A percentile compares a stretch with the other conserved stretches of the same genome.
Evolutionary conservation across 2,113 vertebrate genomes (phyloP).

Genomic region (Cervus canadensis): DNA sequence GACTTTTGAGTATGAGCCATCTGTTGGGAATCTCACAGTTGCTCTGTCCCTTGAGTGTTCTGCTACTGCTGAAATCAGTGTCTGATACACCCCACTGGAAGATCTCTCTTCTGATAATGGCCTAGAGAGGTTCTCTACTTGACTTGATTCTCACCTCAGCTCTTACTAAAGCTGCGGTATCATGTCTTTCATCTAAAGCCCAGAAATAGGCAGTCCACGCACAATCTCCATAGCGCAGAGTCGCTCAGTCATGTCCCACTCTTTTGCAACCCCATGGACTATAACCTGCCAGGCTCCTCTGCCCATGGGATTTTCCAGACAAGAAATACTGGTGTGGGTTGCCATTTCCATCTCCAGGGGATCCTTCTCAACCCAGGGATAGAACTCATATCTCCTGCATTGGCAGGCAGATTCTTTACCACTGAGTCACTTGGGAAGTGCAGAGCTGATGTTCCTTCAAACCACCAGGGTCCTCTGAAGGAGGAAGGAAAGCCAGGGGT

Average conservation of each 20-base stretch:
- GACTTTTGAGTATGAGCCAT: neutral
- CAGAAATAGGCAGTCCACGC: neutral
- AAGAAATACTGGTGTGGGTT: neutral
- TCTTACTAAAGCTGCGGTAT: neutral
- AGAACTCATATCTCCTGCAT: neutral
- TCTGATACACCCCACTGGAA: neutral
- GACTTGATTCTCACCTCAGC: neutral
- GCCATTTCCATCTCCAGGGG: neutral
- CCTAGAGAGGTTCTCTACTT: neutral
- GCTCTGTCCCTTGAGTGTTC: neutral
- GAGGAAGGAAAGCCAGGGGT: fast-evolving
- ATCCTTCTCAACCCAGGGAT: neutral
- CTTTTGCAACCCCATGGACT: neutral
- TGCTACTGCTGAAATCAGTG: neutral
- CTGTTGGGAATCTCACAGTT: neutral
- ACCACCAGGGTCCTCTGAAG: neutral
- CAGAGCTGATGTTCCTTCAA: neutral
- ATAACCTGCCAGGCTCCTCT: neutral
- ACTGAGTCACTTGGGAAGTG: neutral
- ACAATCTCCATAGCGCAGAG: fast-evolving
- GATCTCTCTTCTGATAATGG: neutral
- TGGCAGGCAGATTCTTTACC: neutral
- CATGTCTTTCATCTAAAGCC: neutral
- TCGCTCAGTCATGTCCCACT: fast-evolving
- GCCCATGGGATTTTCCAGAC: neutral